A percentile compares a stretch with the other conserved stretches of the same genome.
Evolutionary conservation across 2,797 vertebrate species (phyloP).

Genomic region (Thamnophis elegans): DNA sequence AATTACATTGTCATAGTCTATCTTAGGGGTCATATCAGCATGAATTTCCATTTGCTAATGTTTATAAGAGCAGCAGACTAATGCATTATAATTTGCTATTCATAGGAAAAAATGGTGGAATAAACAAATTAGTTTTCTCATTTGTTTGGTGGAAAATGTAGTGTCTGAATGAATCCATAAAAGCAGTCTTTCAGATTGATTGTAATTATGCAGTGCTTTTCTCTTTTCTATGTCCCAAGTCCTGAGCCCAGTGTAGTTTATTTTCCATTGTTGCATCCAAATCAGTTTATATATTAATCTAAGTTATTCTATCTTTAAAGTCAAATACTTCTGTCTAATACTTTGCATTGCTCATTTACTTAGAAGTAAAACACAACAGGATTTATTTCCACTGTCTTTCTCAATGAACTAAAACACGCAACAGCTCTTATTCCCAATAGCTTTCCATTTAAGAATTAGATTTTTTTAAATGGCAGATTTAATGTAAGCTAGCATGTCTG

Average conservation of each 20-base stretch:
- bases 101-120: neutral
- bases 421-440: neutral
- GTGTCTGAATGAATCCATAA: neutral
- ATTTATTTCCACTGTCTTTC: neutral
- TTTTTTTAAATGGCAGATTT: neutral
- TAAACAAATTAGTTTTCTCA: neutral
- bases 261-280: neutral
- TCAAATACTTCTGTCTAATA: neutral
- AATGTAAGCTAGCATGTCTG: neutral
- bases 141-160: neutral
- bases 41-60: neutral
- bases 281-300: rapidly evolving
- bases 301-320: neutral
- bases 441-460: neutral
- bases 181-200: constrained; percentile 2
- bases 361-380: neutral
- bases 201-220: neutral
- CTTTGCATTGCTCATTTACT: neutral
- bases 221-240: neutral
- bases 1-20: neutral
- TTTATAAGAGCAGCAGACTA: neutral
- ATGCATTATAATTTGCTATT: neutral
- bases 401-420: neutral
- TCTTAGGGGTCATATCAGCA: neutral
- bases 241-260: constrained; percentile 17